Evolutionary conservation across 2,113 vertebrate genomes (phyloP).

Genomic region (Mirounga angustirostris): DNA sequence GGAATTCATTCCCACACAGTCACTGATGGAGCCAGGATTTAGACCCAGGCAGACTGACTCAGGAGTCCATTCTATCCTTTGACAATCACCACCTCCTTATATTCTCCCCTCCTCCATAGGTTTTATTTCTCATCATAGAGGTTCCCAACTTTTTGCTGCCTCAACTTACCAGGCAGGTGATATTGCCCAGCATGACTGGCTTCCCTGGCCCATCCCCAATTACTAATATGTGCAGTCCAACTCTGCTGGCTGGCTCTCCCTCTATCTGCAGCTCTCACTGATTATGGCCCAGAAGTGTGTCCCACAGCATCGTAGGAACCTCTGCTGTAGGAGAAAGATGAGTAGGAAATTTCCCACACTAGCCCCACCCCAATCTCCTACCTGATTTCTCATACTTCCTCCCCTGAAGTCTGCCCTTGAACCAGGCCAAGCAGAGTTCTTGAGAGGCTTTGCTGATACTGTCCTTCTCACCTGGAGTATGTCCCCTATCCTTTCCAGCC

Average conservation of each 20-base stretch:
- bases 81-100: not conserved
- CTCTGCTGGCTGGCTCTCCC: not conserved
- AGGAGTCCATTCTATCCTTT: not conserved
- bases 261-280: not conserved
- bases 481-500: not conserved
- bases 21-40: not conserved
- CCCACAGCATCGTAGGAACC: not conserved
- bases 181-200: not conserved
- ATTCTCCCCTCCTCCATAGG: not conserved
- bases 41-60: not conserved
- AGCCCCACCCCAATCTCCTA: not conserved
- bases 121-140: not conserved
- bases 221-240: not conserved
- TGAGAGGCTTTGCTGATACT: not conserved
- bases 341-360: not conserved
- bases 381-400: not conserved
- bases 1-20: not conserved
- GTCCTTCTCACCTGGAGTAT: not conserved
- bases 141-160: not conserved
- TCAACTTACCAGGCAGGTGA: not conserved
- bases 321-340: not conserved
- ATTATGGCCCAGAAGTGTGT: not conserved
- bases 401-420: not conserved
- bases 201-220: not conserved
- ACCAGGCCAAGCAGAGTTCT: not conserved